Evolutionary conservation across 2,888 invertebrate genomes (phyloP).

Genomic region (Mechanitis messenoides): DNA sequence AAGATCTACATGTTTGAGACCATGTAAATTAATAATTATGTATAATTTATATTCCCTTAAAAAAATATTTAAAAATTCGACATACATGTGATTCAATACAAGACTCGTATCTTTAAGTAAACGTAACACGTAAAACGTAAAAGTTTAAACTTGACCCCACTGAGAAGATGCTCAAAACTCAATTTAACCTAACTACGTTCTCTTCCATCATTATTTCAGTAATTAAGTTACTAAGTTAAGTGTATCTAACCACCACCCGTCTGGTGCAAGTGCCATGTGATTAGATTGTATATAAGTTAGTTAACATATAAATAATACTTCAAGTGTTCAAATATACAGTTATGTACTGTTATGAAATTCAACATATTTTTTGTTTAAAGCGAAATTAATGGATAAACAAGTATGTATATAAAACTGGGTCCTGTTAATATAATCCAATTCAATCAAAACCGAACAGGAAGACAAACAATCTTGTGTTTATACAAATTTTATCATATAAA

Average conservation of each 20-base stretch:
- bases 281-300: background rate
- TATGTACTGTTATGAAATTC: background rate
- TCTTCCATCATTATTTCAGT: conserved; percentile 17
- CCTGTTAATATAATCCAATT: conserved; percentile 3
- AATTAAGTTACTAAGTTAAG: conserved; percentile 15
- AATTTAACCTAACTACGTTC: conserved; percentile 17
- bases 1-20: too few species aligned
- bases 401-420: background rate
- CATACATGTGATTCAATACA: background rate
- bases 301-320: background rate
- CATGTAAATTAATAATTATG: too few species aligned
- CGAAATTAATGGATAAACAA: background rate
- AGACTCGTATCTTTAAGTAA: background rate
- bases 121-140: too few species aligned
- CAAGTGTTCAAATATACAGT: background rate
- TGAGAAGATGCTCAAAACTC: conserved; percentile 18
- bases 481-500: background rate
- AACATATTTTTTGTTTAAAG: conserved; percentile 2
- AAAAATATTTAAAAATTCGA: background rate
- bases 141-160: conserved; percentile 1
- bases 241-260: background rate
- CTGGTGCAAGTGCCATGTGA: conserved; percentile 1
- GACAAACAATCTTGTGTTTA: conserved; percentile 2
- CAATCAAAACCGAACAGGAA: background rate
- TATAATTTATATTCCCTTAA: too few species aligned